A percentile compares a stretch with the other conserved stretches of the same genome.
Conservation (phyloP, 2,888 invertebrate species). For the Parnassius apollo region DNA sequence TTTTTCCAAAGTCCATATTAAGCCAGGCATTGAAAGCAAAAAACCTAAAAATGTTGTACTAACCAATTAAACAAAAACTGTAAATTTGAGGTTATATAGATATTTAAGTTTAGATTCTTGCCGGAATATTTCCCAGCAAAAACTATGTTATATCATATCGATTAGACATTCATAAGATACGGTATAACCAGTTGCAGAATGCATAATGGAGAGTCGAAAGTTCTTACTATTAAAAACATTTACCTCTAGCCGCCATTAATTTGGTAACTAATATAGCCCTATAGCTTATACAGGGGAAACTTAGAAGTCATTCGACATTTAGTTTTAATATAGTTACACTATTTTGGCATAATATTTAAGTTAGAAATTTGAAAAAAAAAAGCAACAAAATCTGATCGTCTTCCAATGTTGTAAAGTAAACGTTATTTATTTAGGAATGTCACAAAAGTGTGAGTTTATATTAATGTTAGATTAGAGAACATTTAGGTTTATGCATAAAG, state of each 20-base stretch:
- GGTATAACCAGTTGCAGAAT: not conserved
- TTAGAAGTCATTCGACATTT: constrained; percentile 46
- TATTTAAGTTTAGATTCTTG: constrained; percentile 19
- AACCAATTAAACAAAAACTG: too few species aligned
- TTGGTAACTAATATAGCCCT: constrained; percentile 23
- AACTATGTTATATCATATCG: constrained; percentile 28
- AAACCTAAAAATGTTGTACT: too few species aligned
- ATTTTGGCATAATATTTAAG: constrained; percentile 47
- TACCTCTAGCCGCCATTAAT: not conserved
- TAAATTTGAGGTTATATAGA: not conserved
- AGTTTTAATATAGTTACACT: constrained; percentile 32
- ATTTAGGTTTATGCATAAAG: constrained; percentile 24
- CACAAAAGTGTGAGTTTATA: constrained; percentile 24
- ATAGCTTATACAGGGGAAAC: constrained; percentile 33
- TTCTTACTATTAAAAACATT: constrained; percentile 6
- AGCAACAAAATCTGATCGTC: constrained; percentile 66
- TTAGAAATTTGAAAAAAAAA: constrained; percentile 29
- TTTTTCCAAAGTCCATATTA: not conserved
- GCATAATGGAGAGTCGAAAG: not conserved
- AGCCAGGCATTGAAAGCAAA: not conserved
- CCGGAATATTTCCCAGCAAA: constrained; percentile 19
- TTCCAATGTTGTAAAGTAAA: constrained; percentile 54
- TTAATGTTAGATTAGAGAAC: constrained; percentile 10
- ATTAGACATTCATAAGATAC: constrained; percentile 7
- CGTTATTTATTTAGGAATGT: constrained; percentile 40